Conservation (phyloP, 2,113 vertebrate species). For the Caretta caretta region DNA sequence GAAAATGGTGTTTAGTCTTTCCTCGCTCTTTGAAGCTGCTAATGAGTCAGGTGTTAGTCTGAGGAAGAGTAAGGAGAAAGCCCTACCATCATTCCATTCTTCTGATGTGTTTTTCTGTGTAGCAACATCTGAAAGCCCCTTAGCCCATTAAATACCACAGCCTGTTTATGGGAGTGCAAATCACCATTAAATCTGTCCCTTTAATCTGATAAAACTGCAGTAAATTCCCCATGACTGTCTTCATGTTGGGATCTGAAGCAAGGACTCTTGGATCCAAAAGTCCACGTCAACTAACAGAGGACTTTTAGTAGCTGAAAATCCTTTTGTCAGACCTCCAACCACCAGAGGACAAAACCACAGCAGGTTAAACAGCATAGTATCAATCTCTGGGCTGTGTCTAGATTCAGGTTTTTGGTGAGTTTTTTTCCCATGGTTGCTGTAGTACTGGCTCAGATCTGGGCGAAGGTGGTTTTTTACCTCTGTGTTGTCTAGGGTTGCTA, state of each 20-base stretch:
- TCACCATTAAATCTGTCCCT: background rate
- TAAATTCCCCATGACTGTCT: background rate
- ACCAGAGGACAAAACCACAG: background rate
- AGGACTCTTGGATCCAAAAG: background rate
- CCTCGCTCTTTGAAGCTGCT: background rate
- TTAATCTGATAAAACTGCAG: background rate
- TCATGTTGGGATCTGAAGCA: background rate
- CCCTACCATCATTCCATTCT: background rate
- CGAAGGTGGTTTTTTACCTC: background rate
- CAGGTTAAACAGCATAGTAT: background rate
- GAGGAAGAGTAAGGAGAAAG: background rate
- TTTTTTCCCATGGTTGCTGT: background rate
- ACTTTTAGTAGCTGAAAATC: background rate
- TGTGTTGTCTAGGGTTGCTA: background rate
- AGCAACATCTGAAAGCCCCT: background rate
- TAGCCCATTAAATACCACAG: background rate
- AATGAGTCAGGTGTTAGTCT: background rate
- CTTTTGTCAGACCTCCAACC: background rate
- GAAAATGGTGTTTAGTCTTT: background rate
- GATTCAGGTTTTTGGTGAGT: background rate
- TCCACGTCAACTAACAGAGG: background rate
- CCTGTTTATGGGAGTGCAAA: background rate
- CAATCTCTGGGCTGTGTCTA: background rate
- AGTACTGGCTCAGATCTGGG: background rate
- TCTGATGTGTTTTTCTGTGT: background rate